Conservation (phyloP, 2,113 vertebrate genomes). For the Aldabrachelys gigantea region DNA sequence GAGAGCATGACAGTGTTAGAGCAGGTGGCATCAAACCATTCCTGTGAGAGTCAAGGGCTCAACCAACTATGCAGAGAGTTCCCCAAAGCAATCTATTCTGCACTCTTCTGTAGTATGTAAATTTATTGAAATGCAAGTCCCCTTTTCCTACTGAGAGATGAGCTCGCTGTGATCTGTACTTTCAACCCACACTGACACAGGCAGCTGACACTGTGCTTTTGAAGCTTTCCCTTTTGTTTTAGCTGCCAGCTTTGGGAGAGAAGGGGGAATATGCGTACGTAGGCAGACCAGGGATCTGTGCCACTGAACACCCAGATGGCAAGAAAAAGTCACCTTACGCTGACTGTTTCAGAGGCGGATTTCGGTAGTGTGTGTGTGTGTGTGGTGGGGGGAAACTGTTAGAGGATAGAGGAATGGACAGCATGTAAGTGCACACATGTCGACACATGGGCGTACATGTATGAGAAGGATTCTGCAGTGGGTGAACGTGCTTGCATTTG, state of each 20-base stretch:
- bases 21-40: constrained; percentile 64
- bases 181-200: constrained; percentile 70
- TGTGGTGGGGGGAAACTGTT: constrained; percentile 32
- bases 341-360: constrained; percentile 54
- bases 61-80: background rate
- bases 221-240: constrained; percentile 70
- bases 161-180: constrained; percentile 59
- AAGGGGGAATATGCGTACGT: constrained; percentile 33
- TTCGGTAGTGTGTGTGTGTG: constrained; percentile 17
- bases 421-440: constrained; percentile 42
- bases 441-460: constrained; percentile 21
- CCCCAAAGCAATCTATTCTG: constrained; percentile 65
- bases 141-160: constrained; percentile 67
- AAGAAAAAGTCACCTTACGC: constrained; percentile 71
- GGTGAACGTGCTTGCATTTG: constrained; percentile 1
- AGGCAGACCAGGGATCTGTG: constrained; percentile 71
- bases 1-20: constrained; percentile 7
- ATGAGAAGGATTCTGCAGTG: background rate
- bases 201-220: constrained; percentile 67
- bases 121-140: constrained; percentile 72
- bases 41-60: constrained; percentile 43
- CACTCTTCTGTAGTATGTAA: constrained; percentile 71
- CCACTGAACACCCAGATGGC: constrained; percentile 64
- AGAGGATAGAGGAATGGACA: constrained; percentile 46
- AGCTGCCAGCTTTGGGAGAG: constrained; percentile 57